Evolutionary conservation across 2,113 vertebrate genomes (phyloP), one percentile per base, ranked within the genome.

Genomic region (Octodon degus): DNA sequence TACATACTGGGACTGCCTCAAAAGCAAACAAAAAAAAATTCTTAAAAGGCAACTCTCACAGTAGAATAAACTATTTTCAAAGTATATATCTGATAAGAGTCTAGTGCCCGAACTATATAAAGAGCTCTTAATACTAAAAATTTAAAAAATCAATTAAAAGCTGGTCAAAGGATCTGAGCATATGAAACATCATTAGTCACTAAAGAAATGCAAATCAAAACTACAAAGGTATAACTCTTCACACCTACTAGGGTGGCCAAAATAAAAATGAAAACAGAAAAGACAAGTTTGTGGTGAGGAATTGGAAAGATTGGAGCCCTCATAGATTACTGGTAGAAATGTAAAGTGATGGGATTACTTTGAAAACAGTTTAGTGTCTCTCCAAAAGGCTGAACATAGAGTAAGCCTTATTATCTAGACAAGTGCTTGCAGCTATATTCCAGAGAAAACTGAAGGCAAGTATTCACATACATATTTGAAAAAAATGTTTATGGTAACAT

Each of bases 11-110:
- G 20, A 74, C 6, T 74, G 37, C 37, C 27, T 53, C 27, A 79
- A 50, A 79, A 79, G 17, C 47, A 80, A 80, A 27, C 24, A 47
- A 76, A 47, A 76, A 47, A 25, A 72, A 47, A 8, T 77, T 34
- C 14, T 58, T 40, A 92, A 89, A 89, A 83, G 30, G 24, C 17
- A 68, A 16, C 55, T 47, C 37, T 82, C 30, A 50, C n/a, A 95
- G 74, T 55, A 65, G 40, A 88, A 94, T 40, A 94, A 89, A 82
- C 77, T 63, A 83, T 87, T 94, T 87, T 68, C 34, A 90, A 94
- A 70, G 82, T 24, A 62, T 68, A 40, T 37, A n/a, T 50, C 24
- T 91, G 53, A 84, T 67, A 94, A 92, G 34, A 10, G 1, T 53
- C 55, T 90, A 90, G 67, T 63, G 63, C 24, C 22, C 32, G 58